Percentiles rank a stretch among this genome's conserved stretches.
Evolutionary conservation across 2,888 invertebrate species (phyloP).

Genomic region (Eulithis prunata): DNA sequence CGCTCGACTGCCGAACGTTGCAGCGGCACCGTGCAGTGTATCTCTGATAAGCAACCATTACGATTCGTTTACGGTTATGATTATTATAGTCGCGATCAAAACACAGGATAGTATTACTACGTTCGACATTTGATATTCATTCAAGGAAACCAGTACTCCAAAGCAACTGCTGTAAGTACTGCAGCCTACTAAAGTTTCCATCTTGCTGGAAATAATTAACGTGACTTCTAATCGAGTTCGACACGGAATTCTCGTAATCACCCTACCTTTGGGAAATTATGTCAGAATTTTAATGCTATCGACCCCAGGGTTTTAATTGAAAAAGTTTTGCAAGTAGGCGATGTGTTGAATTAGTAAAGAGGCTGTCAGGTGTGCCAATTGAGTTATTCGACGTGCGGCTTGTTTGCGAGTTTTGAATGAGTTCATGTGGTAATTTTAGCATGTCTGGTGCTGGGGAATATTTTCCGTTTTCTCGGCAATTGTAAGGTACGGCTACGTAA

Average conservation of each 20-base stretch:
- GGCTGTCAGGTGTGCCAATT: conserved; percentile 65
- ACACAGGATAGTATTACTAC: too few relatives aligned
- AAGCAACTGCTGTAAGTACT: not conserved
- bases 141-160: not conserved
- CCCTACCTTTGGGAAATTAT: conserved; percentile 60
- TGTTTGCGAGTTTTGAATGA: conserved; percentile 56
- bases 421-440: conserved; percentile 48
- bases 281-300: conserved; percentile 75
- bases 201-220: conserved; percentile 45
- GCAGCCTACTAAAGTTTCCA: conserved; percentile 29
- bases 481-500: too few relatives aligned
- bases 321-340: conserved; percentile 69
- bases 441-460: not conserved
- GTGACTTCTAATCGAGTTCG: conserved; percentile 47
- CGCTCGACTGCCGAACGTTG: too few relatives aligned
- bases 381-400: conserved; percentile 64
- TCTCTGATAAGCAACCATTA: too few relatives aligned
- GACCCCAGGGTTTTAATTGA: conserved; percentile 73
- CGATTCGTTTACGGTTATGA: too few relatives aligned
- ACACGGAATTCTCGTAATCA: conserved; percentile 50
- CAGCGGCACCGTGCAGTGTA: too few relatives aligned
- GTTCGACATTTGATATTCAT: too few relatives aligned
- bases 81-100: too few relatives aligned
- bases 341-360: conserved; percentile 74
- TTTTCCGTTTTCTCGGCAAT: not conserved